Evolutionary conservation across 2,888 invertebrate genomes (phyloP).

Genomic region (Ceramica pisi): DNA sequence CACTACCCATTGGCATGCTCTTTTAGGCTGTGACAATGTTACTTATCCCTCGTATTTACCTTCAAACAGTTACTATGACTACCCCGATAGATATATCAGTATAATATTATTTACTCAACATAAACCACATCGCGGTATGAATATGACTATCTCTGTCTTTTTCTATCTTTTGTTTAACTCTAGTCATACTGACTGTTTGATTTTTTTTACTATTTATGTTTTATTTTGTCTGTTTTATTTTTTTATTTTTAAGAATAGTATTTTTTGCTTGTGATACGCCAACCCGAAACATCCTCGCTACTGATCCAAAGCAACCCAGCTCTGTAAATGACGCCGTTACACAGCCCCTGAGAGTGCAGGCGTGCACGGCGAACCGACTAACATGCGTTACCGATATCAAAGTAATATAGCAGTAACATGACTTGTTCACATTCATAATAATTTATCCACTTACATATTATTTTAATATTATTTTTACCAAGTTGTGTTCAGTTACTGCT

Average conservation of each 20-base stretch:
- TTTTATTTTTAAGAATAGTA: conserved; percentile 84
- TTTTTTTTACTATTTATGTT: conserved; percentile 80
- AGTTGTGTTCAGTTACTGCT: conserved; percentile 87
- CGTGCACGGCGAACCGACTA: conserved; percentile 82
- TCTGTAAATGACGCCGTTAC: conserved; percentile 75
- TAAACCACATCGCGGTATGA: conserved; percentile 87
- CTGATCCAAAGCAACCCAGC: conserved; percentile 83
- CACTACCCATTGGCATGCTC: conserved; percentile 86
- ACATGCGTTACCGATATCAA: conserved; percentile 82
- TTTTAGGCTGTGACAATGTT: conserved; percentile 89
- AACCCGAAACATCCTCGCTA: conserved; percentile 87
- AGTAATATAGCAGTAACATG: conserved; percentile 81
- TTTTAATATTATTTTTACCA: conserved; percentile 75
- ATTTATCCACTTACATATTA: conserved; percentile 73
- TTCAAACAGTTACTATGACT: conserved; percentile 90
- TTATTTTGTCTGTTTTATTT: conserved; percentile 76
- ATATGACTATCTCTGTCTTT: conserved; percentile 88
- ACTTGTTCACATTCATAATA: conserved; percentile 61
- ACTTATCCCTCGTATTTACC: conserved; percentile 87
- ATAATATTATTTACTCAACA: conserved; percentile 78
- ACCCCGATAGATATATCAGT: conserved; percentile 72
- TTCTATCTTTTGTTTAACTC: conserved; percentile 87
- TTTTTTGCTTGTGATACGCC: conserved; percentile 90
- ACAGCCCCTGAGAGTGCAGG: conserved; percentile 69
- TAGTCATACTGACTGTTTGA: conserved; percentile 91